phyloP scores from a whole-genome alignment of 2,888 invertebrate genomes.

The Scaptodrosophila latifasciaeformis region DNA sequence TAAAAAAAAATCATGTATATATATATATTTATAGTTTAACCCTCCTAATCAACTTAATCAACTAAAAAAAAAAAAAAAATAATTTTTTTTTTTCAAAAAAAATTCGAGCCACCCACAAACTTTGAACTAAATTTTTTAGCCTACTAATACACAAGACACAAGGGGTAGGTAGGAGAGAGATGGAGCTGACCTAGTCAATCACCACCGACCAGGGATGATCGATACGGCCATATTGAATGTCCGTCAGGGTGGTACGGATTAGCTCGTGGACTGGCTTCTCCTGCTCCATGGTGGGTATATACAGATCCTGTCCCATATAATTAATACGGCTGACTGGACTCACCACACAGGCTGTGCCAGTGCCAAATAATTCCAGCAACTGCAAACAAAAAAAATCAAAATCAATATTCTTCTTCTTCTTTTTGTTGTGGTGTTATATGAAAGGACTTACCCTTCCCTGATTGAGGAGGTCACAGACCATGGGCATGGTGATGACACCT shows the following conservation, averaged over 20 bases:
- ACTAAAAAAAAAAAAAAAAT: no score
- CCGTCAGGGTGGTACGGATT: conserved; percentile 84
- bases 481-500: conserved; percentile 88
- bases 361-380: conserved; percentile 96
- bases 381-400: conserved; percentile 71
- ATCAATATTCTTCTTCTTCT: background rate
- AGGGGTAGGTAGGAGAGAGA: background rate
- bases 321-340: conserved; percentile 92
- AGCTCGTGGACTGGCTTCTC: conserved; percentile 84
- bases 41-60: conserved; percentile 6
- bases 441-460: conserved; percentile 86
- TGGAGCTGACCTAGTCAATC: conserved; percentile 76
- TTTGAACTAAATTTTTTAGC: conserved; percentile 42
- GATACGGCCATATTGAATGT: conserved; percentile 92
- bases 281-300: conserved; percentile 84
- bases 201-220: conserved; percentile 87
- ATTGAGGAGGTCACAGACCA: conserved; percentile 82
- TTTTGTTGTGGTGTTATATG: background rate
- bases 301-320: conserved; percentile 81
- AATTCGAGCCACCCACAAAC: conserved; percentile 58
- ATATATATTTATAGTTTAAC: conserved; percentile 5
- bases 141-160: conserved; percentile 70
- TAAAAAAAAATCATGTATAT: conserved; percentile 12
- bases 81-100: conserved; percentile 15
- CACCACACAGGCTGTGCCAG: conserved; percentile 98